phyloP scores from a whole-genome alignment of 2,113 vertebrate species.

The Aspiorhynchus laticeps region DNA sequence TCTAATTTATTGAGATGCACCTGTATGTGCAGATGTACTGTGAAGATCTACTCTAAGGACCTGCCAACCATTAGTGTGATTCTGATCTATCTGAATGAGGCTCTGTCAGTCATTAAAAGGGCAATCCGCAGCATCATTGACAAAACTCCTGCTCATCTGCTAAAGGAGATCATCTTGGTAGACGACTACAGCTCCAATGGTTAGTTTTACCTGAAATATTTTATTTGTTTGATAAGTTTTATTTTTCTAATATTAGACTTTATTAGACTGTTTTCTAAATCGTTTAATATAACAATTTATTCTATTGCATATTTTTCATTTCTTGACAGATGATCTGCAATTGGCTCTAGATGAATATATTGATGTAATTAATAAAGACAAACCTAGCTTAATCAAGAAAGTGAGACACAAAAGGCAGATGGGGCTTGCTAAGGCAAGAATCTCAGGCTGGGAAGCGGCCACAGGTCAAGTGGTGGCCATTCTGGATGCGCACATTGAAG shows the following conservation, averaged over 20 bases:
- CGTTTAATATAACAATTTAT: neutral
- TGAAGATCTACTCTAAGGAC: slow-evolving; percentile 65
- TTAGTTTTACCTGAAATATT: slow-evolving; percentile 48
- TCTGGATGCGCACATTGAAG: slow-evolving; percentile 82
- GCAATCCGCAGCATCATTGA: slow-evolving; percentile 77
- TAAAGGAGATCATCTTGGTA: slow-evolving; percentile 82
- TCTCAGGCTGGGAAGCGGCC: slow-evolving; percentile 74
- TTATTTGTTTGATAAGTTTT: neutral
- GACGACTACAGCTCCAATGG: slow-evolving; percentile 80
- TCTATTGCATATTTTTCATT: neutral
- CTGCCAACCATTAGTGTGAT: slow-evolving; percentile 78
- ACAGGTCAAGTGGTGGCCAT: slow-evolving; percentile 79
- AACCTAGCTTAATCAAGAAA: slow-evolving; percentile 65
- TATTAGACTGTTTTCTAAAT: neutral
- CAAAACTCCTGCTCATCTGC: slow-evolving; percentile 71
- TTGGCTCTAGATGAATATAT: slow-evolving; percentile 67
- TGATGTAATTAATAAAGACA: slow-evolving; percentile 57
- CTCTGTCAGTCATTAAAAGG: slow-evolving; percentile 76
- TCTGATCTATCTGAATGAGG: slow-evolving; percentile 81
- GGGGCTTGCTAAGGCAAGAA: slow-evolving; percentile 75
- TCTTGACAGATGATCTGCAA: slow-evolving; percentile 67
- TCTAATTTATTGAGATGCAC: no score
- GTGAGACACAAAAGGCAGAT: slow-evolving; percentile 69
- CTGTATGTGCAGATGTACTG: slow-evolving; percentile 18
- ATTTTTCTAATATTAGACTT: neutral